These are phyloP conservation scores for Paratilapia polleni DNA, from an alignment of 2,113 vertebrate species.

Conservation along the genomic window DNA sequence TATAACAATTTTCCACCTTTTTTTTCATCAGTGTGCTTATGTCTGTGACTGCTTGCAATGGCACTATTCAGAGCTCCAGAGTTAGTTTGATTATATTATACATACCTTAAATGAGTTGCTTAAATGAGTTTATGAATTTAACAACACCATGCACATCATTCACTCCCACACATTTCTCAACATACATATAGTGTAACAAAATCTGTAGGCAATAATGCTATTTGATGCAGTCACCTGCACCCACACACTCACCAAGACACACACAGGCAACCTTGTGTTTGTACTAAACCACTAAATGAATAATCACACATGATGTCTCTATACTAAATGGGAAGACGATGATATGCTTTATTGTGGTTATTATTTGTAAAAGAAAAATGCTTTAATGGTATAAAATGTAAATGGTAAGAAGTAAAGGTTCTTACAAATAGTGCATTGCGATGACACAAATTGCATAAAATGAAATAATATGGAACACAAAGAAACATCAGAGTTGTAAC, in stretches of 20 bases:
- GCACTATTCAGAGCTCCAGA: background rate
- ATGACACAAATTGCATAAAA: conserved; percentile 3
- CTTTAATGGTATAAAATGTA: background rate
- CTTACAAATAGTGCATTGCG: background rate
- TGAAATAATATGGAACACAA: background rate
- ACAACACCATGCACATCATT: background rate
- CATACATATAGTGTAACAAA: background rate
- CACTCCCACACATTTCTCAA: background rate
- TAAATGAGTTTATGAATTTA: background rate
- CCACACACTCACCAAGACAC: background rate
- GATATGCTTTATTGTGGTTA: conserved; percentile 15
- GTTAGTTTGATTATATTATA: background rate
- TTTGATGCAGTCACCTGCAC: conserved; percentile 15
- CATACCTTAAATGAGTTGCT: background rate
- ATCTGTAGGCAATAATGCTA: background rate
- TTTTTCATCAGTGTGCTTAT: background rate
- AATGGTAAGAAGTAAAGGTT: background rate
- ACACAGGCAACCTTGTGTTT: background rate
- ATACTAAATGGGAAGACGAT: background rate
- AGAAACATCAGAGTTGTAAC: background rate
- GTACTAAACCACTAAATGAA: background rate
- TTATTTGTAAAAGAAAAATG: background rate
- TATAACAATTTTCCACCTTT: background rate
- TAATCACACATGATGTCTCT: background rate
- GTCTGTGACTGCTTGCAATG: background rate